Base-by-base conservation (phyloP, 2,797 vertebrate species). In the Cuculus canorus region DNA sequence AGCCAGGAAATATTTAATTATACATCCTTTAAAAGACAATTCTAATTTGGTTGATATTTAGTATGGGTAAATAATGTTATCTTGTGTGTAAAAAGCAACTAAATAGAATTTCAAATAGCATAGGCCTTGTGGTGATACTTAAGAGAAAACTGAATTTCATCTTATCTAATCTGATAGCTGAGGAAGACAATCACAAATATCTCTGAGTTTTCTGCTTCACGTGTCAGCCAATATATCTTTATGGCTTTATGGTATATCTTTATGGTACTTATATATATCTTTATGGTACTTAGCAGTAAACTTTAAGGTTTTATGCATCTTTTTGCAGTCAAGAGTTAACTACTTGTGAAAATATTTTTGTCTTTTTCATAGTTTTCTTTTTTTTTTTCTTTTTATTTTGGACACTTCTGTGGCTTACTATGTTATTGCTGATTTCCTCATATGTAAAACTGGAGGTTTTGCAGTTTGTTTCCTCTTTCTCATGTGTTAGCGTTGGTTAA, bases 311-410 rank as follows among this genome's bases (percentile, higher is more conserved):
- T 68, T 72, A 33, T 22, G 4, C 7, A 52, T 59, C 33, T 68
- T 87, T 21, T 54, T 47, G 10, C 13, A 76, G 22, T 35, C 7
- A 28, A 41, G 53, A 80, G 7, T 50, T 47, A 41, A 28, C 14
- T 27, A 32, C 6, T 17, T 39, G 4, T 13, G 32, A 71, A n/a
- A 54, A 45, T 39, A 14, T 11, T 75, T 48, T 39, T 7, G 23
- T 52, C 3, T 0, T 27, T 76, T 43, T 23, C 5, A 5, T 37
- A 3, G 0, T 12, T 45, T 71, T 18, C 3, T 5, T 23, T 27
- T 19, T 33, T 11, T 25, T 61, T 30, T 32, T 6, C 1, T 33
- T 39, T 22, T 33, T 6, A 7, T 19, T 79, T 79, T 45, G 52
- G 5, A 9, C 57, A 16, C 2, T 76, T 86, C 17, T 52, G 17